These are phyloP conservation scores for Micronycteris hirsuta DNA, from an alignment of 2,113 vertebrate genomes.

Conservation along the genomic window DNA sequence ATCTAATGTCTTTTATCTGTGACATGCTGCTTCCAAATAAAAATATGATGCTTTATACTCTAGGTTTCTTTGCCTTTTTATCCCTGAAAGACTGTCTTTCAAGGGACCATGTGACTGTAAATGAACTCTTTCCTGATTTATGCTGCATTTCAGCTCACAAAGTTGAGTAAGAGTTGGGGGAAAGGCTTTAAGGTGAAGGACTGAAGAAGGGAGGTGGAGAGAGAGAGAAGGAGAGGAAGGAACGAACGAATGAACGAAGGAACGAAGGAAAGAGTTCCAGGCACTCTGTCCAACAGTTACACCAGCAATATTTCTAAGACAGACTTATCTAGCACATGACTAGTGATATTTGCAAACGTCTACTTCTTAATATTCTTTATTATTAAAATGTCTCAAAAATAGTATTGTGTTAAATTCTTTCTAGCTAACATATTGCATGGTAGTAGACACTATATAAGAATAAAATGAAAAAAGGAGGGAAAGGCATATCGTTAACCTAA, in stretches of 20 bases:
- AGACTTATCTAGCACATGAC: not conserved
- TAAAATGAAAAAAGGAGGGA: not conserved
- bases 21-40: not conserved
- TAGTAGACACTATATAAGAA: not conserved
- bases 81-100: not conserved
- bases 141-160: not conserved
- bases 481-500: not conserved
- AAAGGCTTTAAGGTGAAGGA: not conserved
- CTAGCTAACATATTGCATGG: not conserved
- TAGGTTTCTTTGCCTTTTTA: not conserved
- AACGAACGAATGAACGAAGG: not conserved
- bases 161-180: not conserved
- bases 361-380: not conserved
- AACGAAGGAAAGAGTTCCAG: not conserved
- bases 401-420: not conserved
- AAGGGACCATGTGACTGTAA: not conserved
- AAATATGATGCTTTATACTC: not conserved
- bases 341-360: not conserved
- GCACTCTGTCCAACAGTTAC: not conserved
- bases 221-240: too few relatives aligned
- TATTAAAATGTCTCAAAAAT: constrained; percentile 1
- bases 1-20: not conserved
- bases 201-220: too few relatives aligned
- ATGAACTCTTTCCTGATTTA: not conserved
- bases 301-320: not conserved